Percentiles rank a stretch among this genome's conserved stretches.
phyloP scores from a whole-genome alignment of 2,888 invertebrate species.

The Gymnocheta viridis region DNA sequence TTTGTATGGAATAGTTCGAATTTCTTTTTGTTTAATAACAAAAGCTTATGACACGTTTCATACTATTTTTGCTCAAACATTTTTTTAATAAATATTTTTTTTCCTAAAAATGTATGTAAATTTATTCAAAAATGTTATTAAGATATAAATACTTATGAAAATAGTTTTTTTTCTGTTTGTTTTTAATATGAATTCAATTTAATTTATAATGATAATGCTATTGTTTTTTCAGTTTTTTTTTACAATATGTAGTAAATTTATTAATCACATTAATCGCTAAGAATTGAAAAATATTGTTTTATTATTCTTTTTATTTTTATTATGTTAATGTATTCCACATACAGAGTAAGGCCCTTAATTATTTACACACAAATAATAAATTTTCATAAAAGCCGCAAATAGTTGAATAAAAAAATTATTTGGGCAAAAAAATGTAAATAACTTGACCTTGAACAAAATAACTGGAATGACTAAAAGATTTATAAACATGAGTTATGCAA shows the following conservation, averaged over 20 bases:
- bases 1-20: too few species aligned
- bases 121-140: too few species aligned
- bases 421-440: not conserved
- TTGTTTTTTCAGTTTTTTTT: not conserved
- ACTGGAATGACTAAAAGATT: not conserved
- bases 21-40: too few species aligned
- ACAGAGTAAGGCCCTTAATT: not conserved
- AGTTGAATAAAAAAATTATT: not conserved
- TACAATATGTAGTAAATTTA: too few species aligned
- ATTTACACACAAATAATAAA: not conserved
- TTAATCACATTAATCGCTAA: not conserved
- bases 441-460: not conserved
- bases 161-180: too few species aligned
- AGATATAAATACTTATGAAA: too few species aligned
- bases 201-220: not conserved
- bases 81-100: too few species aligned
- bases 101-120: too few species aligned
- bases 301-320: not conserved
- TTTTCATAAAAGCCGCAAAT: not conserved
- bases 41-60: too few species aligned
- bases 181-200: not conserved
- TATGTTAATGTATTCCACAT: not conserved
- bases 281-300: not conserved
- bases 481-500: not conserved
- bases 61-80: too few species aligned